Evolutionary conservation across 2,888 invertebrate genomes (phyloP).

Genomic region (Scaptomyza flava): DNA sequence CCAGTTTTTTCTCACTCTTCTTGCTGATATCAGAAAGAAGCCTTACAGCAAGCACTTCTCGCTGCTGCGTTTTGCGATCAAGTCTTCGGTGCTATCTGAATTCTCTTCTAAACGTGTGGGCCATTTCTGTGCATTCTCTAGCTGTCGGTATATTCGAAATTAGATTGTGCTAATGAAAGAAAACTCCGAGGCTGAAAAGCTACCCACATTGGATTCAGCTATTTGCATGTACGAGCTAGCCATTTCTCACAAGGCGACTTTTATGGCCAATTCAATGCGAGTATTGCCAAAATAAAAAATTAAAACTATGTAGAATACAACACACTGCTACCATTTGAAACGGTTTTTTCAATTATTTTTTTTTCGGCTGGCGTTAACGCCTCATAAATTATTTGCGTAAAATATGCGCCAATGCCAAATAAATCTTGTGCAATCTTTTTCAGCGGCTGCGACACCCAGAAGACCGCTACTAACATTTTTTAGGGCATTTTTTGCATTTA

Average conservation of each 20-base stretch:
- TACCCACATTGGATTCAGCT: slow-evolving; percentile 32
- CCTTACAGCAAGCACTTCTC: not conserved
- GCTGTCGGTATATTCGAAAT: slow-evolving; percentile 44
- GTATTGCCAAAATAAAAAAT: slow-evolving; percentile 17
- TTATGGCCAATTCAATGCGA: slow-evolving; percentile 69
- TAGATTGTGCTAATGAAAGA: slow-evolving; percentile 74
- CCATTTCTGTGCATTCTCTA: slow-evolving; percentile 26
- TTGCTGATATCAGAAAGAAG: slow-evolving; percentile 24
- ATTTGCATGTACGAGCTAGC: slow-evolving; percentile 29
- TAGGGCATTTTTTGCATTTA: slow-evolving; percentile 5
- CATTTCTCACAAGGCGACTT: slow-evolving; percentile 73
- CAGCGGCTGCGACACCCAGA: slow-evolving; percentile 44
- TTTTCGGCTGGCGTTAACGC: slow-evolving; percentile 50
- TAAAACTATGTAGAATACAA: slow-evolving; percentile 3
- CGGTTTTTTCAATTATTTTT: slow-evolving; percentile 75
- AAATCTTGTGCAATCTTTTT: slow-evolving; percentile 82
- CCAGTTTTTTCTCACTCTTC: slow-evolving; percentile 24
- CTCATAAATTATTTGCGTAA: slow-evolving; percentile 83
- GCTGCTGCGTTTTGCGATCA: slow-evolving; percentile 6
- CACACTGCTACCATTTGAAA: slow-evolving; percentile 28
- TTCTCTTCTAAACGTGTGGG: slow-evolving; percentile 28
- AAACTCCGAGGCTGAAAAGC: slow-evolving; percentile 11
- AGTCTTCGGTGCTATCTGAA: slow-evolving; percentile 1
- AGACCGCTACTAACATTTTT: slow-evolving; percentile 49
- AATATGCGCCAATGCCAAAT: slow-evolving; percentile 78